phyloP scores from a whole-genome alignment of 2,888 invertebrate species.

The Drosophila setosimentum region DNA sequence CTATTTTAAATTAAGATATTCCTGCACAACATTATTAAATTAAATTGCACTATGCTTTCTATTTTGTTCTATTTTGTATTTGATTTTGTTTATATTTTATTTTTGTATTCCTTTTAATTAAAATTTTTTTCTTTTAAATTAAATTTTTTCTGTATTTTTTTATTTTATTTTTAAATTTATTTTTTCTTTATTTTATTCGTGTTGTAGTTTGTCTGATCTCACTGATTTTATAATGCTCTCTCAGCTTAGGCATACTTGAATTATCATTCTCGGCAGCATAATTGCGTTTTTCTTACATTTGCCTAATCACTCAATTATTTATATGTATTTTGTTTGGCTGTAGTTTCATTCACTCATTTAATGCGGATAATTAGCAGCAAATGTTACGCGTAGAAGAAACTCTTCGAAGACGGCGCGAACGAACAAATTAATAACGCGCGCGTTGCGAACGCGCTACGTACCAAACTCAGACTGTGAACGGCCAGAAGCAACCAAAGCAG shows the following conservation, averaged over 20 bases:
- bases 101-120: background rate
- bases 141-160: background rate
- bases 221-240: background rate
- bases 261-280: slow-evolving; percentile 12
- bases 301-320: slow-evolving; percentile 60
- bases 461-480: slow-evolving; percentile 68
- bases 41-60: background rate
- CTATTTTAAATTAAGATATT: background rate
- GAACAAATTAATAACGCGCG: slow-evolving; percentile 53
- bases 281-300: slow-evolving; percentile 53
- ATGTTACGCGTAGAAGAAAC: slow-evolving; percentile 27
- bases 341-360: slow-evolving; percentile 43
- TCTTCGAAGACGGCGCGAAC: slow-evolving; percentile 32
- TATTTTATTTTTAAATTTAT: background rate
- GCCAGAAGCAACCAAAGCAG: slow-evolving; percentile 21
- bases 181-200: background rate
- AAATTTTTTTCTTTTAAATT: background rate
- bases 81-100: background rate
- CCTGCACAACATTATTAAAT: background rate
- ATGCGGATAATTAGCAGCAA: slow-evolving; percentile 60
- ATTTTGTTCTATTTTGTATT: background rate
- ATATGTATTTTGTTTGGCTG: slow-evolving; percentile 26
- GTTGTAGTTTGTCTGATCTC: background rate
- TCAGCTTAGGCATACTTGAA: background rate
- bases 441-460: slow-evolving; percentile 73